These are phyloP conservation scores for Macrophya alboannulata DNA, from an alignment of 2,888 invertebrate genomes.

Conservation along the genomic window DNA sequence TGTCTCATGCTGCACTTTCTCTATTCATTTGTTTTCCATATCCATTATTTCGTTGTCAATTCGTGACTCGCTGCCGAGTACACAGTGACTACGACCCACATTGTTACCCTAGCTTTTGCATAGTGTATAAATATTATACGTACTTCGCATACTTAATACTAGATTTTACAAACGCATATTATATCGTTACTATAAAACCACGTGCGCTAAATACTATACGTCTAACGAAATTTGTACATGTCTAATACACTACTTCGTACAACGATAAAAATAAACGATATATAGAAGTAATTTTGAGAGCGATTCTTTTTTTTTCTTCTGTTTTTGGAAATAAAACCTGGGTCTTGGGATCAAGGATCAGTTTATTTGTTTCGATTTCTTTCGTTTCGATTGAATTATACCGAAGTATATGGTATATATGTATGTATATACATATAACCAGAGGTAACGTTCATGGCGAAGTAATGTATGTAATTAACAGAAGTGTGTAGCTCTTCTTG, in stretches of 20 bases:
- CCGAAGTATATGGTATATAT: neutral
- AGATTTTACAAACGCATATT: neutral
- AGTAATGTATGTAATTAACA: conserved; percentile 39
- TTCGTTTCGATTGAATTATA: neutral
- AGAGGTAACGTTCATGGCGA: neutral
- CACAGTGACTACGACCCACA: conserved; percentile 44
- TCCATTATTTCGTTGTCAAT: conserved; percentile 47
- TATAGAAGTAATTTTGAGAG: neutral
- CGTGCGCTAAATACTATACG: neutral
- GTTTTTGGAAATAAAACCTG: neutral
- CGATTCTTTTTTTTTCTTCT: neutral
- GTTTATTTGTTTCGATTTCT: conserved; percentile 11
- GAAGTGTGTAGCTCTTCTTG: neutral
- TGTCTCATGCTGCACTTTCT: conserved; percentile 32
- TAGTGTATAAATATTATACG: neutral
- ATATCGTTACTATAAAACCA: neutral
- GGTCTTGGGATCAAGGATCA: conserved; percentile 11
- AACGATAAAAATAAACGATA: neutral
- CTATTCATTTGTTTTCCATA: conserved; percentile 49
- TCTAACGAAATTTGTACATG: neutral
- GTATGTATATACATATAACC: neutral
- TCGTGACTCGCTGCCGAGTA: neutral
- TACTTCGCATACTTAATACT: neutral
- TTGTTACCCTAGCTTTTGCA: conserved; percentile 6
- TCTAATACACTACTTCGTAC: neutral